Percentiles rank a stretch among this genome's conserved stretches.
These are phyloP conservation scores for Lates calcarifer DNA, from an alignment of 2,113 vertebrate species.

Conservation along the genomic window DNA sequence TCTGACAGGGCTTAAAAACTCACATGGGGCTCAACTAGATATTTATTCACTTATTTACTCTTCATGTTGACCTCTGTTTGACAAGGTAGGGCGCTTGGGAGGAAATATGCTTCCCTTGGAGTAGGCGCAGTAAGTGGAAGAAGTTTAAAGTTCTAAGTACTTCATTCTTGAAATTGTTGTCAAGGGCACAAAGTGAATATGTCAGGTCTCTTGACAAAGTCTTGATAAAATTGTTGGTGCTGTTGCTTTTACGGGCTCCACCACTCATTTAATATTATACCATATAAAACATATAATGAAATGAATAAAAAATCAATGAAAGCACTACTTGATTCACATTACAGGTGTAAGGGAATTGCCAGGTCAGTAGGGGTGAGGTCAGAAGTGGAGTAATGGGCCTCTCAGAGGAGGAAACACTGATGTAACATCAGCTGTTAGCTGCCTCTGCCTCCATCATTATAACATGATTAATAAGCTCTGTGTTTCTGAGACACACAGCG, in stretches of 20 bases:
- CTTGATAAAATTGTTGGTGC: background rate
- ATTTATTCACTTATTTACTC: slow-evolving; percentile 66
- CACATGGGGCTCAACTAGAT: slow-evolving; percentile 29
- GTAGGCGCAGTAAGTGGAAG: slow-evolving; percentile 3
- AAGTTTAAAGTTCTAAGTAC: background rate
- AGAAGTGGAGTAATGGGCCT: slow-evolving; percentile 1
- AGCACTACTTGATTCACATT: background rate
- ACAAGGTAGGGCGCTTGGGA: slow-evolving; percentile 14
- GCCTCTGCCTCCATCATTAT: slow-evolving; percentile 36
- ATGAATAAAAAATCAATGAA: background rate
- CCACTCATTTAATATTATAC: background rate
- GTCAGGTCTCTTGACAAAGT: background rate
- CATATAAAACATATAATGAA: background rate
- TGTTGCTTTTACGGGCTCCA: background rate
- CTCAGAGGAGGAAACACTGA: slow-evolving; percentile 30
- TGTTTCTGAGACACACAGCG: slow-evolving; percentile 6
- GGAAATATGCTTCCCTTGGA: slow-evolving; percentile 30
- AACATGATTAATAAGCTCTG: slow-evolving; percentile 58
- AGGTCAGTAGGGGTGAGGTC: slow-evolving; percentile 14
- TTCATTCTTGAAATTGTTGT: slow-evolving; percentile 17
- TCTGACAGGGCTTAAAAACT: slow-evolving; percentile 58
- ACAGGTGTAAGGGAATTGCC: background rate
- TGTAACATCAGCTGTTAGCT: slow-evolving; percentile 8
- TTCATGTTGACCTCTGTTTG: slow-evolving; percentile 48
- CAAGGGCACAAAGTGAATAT: background rate